A percentile compares a stretch with the other conserved stretches of the same genome.
Evolutionary conservation across 2,113 vertebrate species (phyloP).

Genomic region (Setophaga coronata): DNA sequence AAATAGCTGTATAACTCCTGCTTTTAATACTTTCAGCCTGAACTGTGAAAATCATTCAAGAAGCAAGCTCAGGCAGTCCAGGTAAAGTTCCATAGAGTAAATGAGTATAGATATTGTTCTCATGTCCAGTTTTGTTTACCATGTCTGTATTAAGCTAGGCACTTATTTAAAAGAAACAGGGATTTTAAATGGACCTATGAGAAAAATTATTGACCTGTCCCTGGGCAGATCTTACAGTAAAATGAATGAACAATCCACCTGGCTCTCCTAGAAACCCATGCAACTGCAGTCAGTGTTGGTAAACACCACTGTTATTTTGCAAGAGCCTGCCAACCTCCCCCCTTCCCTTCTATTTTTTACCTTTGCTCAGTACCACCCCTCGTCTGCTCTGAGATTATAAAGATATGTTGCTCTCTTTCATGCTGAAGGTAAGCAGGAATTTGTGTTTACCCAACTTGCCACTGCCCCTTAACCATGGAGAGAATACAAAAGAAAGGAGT

Average conservation of each 20-base stretch:
- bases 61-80: background rate
- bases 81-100: background rate
- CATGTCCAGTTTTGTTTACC: background rate
- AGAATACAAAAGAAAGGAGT: background rate
- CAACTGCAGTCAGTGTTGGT: background rate
- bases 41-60: background rate
- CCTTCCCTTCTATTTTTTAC: background rate
- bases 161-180: background rate
- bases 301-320: background rate
- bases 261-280: background rate
- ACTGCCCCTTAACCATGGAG: accelerated
- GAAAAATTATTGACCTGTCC: background rate
- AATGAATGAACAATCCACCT: background rate
- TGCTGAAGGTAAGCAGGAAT: background rate
- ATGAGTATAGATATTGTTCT: background rate
- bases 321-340: background rate
- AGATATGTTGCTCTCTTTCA: background rate
- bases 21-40: background rate
- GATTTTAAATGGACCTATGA: background rate
- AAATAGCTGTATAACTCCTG: background rate
- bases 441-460: background rate
- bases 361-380: background rate
- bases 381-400: background rate
- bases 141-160: background rate
- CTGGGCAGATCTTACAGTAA: background rate